Evolutionary conservation across 2,888 invertebrate genomes (phyloP).

Genomic region (Epirrhoe tristata): DNA sequence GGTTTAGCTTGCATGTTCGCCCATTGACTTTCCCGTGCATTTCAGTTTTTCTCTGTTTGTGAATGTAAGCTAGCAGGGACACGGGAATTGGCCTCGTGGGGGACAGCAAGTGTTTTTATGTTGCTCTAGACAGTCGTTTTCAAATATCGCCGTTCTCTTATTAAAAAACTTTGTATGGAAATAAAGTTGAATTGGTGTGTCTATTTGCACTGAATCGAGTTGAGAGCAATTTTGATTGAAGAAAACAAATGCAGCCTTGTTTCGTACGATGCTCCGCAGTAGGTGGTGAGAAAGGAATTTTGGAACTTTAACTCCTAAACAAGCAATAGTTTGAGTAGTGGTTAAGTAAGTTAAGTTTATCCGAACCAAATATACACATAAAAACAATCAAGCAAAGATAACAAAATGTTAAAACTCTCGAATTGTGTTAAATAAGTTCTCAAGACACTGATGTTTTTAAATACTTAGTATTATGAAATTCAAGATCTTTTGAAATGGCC

Average conservation of each 20-base stretch:
- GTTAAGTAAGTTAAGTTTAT: no score
- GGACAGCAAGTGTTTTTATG: conserved; percentile 32
- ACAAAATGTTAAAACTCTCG: no score
- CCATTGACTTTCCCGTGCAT: conserved; percentile 31
- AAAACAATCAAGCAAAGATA: no score
- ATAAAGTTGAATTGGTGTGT: conserved; percentile 13
- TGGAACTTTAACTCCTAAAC: neutral
- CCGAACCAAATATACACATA: no score
- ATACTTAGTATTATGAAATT: no score
- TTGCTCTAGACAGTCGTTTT: conserved; percentile 30
- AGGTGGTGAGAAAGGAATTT: neutral
- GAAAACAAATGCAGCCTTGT: neutral
- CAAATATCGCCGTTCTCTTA: conserved; percentile 29
- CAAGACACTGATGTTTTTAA: no score
- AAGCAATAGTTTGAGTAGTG: no score
- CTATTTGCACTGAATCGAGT: conserved; percentile 7
- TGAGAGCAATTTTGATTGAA: neutral
- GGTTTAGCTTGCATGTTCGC: conserved; percentile 27
- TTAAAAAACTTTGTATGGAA: conserved; percentile 21
- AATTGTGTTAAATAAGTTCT: no score
- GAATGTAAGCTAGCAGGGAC: conserved; percentile 21
- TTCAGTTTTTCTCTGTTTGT: conserved; percentile 22
- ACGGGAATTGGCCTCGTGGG: conserved; percentile 25
- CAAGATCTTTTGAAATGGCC: no score
- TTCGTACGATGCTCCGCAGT: neutral